A percentile compares a stretch with the other conserved stretches of the same genome.
phyloP scores from a whole-genome alignment of 2,797 vertebrate genomes.

The Myotis findleyi region DNA sequence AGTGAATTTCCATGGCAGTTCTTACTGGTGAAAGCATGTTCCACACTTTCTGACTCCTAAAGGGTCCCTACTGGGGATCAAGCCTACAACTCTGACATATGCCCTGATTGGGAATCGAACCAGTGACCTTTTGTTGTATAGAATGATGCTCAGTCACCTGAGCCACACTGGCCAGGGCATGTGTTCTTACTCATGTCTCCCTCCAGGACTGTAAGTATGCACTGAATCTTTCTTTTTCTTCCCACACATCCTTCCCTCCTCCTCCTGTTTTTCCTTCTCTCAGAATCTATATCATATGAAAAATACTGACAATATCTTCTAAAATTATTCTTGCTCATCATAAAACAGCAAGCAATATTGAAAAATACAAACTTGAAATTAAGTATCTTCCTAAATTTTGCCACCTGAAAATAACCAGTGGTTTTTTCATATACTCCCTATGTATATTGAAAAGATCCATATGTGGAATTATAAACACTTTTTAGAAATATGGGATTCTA shows the following conservation, averaged over 20 bases:
- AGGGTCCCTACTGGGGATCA: no score
- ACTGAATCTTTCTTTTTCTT: background rate
- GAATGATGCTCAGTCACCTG: no score
- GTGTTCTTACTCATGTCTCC: background rate
- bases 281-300: background rate
- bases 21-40: background rate
- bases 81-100: no score
- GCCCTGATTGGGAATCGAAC: no score
- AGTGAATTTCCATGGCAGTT: background rate
- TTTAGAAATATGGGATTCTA: background rate
- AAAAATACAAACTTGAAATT: background rate
- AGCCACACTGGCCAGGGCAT: no score
- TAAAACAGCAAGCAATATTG: background rate
- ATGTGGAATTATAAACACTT: background rate
- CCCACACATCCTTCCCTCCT: background rate
- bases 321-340: background rate
- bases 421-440: background rate
- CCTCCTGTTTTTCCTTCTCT: background rate
- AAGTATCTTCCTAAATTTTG: background rate
- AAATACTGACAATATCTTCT: background rate
- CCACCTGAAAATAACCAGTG: background rate
- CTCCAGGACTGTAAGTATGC: background rate
- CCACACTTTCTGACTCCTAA: background rate
- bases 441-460: background rate
- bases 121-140: no score